Evolutionary conservation across 2,888 invertebrate genomes (phyloP), one percentile per base, ranked within the genome.

Genomic region (Steinernema hermaphroditum): DNA sequence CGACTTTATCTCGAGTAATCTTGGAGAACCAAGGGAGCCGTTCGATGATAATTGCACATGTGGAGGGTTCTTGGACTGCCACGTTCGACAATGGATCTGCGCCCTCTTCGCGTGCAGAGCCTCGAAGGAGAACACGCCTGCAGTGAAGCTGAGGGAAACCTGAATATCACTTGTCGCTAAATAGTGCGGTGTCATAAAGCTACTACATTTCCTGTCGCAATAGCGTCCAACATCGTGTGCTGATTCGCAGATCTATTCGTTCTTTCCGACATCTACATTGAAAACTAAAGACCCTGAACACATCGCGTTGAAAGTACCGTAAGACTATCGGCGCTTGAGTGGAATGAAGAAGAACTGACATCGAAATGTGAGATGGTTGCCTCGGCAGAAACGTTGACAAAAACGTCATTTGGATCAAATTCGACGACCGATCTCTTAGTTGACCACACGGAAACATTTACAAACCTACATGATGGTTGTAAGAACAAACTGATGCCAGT

Each of bases 1-100:
- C 16, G 62, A 29, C 62, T 32, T 62, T 16, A 62, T 62, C 16
- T 62, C 62, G 16, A 62, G 62, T 14, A n/a, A 14, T 62, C 62
- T 29, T 2, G 32, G 62, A 16, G 62, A 62, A 4, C 62, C 62
- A 16, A 62, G n/a, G 62, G 62, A 29, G 14, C 62, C 62, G 62
- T 62, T 62, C 1, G 62, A 62, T 6, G 27, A 24, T 2, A 62
- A 27, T n/a, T 62, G 27, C 62, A 62, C 29, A 2, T 34, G 4
- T 4, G 29, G n/a, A 16, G 62, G 16, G 32, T 62, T 16, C 29
- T 34, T 16, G 1, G 29, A 16, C 29, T 62, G 29, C 62, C 62
- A 62, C 2, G 32, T 62, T 14, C 32, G 62, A 2, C 27, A 22
- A 16, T 16, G 16, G 19, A 62, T 62, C 1, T 9, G 62, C 4